Evolutionary conservation across 2,113 vertebrate species (phyloP), one percentile per base, ranked within the genome.

Genomic region (Pristiophorus japonicus): DNA sequence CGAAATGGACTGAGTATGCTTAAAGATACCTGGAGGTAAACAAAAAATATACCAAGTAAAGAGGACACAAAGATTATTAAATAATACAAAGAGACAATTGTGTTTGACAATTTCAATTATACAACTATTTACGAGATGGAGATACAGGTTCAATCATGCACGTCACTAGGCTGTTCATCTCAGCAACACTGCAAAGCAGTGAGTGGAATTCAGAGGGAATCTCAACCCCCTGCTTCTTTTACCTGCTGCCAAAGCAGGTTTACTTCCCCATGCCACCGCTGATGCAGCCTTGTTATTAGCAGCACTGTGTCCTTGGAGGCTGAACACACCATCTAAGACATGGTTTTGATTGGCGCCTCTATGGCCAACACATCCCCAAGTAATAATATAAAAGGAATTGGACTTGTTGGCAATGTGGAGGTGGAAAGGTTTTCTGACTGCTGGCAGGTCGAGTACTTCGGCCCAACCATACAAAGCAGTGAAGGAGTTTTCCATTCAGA

Each of bases 1-100:
- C 96, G 98, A 99, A 96, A 99, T 98, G 91, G 99, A 99, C 63
- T 99, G 98, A 0, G 99, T 99, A 97, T 99, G 99, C 95, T 99
- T 99, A 97, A 99, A 99, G 96, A 99, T 97, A 95, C 99, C 99
- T 99, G 97, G 73, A 97, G 96, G 92, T 92, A 96, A 0, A 95
- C 2, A 92, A 92, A 0, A 81, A 95, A 95, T 87, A 96, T 95
- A 66, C 3, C n/a, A 42, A 59, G 51, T 34, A 59, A 88, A 59
- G 24, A 62, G 51, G 88, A 63, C 20, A 93, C 34, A n/a, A n/a
- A 45, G 8, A 7, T 70, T 70, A 30, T 27, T 47, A 67, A 67
- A 67, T 24, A 18, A 94, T 47, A 47, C 42, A 94, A 34, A 12
- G 38, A 67, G 38, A 66, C 65, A 5, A 94, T 94, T 45, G 10